Percentiles rank a stretch among this genome's conserved stretches.
Evolutionary conservation across 1,140 invertebrate species (phyloP).

Genomic region (Bombus ignitus): DNA sequence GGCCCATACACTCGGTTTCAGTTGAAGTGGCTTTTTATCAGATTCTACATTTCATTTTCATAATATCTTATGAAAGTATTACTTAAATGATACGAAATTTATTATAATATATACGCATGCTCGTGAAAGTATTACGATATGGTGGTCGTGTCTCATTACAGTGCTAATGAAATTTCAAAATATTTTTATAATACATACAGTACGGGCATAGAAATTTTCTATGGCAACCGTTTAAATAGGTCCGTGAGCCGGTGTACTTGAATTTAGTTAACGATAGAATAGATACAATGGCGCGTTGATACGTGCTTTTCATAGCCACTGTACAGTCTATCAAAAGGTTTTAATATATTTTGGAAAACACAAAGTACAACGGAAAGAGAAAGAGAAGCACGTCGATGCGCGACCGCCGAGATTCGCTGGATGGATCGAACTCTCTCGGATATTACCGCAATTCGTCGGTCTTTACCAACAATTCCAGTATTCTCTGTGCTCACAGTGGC

Average conservation of each 20-base stretch:
- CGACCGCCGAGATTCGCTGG: neutral
- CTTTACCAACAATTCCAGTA: conserved; percentile 65
- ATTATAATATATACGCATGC: neutral
- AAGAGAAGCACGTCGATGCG: neutral
- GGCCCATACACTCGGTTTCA: neutral
- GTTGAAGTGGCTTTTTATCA: neutral
- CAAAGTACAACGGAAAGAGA: neutral
- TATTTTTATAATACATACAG: neutral
- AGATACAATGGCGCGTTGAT: no score
- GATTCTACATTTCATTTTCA: neutral
- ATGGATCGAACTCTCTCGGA: conserved; percentile 1
- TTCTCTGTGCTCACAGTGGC: conserved; percentile 66
- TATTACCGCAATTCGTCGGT: conserved; percentile 32
- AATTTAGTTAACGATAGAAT: neutral
- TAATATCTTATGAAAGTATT: neutral
- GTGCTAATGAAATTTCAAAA: neutral
- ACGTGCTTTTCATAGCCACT: neutral
- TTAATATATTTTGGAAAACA: neutral
- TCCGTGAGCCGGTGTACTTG: neutral
- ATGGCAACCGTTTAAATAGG: neutral
- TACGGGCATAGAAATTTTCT: neutral
- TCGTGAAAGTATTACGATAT: no score
- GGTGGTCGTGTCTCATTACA: neutral
- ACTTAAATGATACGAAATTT: neutral
- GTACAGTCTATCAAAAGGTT: no score